These are phyloP conservation scores for Reinhardtius hippoglossoides DNA, from an alignment of 2,113 vertebrate genomes.

Conservation along the genomic window DNA sequence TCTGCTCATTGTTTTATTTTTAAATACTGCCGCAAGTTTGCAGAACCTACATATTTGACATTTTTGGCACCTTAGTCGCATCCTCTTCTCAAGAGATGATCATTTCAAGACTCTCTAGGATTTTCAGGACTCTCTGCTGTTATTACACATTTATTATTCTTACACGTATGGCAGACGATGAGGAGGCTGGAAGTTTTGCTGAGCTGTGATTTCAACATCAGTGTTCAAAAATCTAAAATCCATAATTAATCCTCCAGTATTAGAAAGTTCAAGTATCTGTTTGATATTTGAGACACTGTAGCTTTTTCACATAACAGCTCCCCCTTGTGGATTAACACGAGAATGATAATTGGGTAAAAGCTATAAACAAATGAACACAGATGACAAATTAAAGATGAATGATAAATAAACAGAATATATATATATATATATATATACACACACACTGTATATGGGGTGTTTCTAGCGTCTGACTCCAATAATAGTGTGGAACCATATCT, in stretches of 20 bases:
- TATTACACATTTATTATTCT: background rate
- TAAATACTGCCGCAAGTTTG: too few relatives aligned
- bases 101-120: too few relatives aligned
- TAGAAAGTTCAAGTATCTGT: background rate
- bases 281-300: background rate
- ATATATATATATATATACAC: background rate
- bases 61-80: too few relatives aligned
- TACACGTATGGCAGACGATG: background rate
- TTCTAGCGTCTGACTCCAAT: background rate
- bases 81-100: too few relatives aligned
- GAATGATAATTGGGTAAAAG: background rate
- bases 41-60: too few relatives aligned
- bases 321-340: constrained; percentile 47
- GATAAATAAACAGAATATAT: background rate
- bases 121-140: too few relatives aligned
- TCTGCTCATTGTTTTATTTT: too few relatives aligned
- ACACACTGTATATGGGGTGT: background rate
- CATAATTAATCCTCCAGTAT: too few relatives aligned
- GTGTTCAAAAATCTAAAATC: background rate
- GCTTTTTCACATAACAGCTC: constrained; percentile 34
- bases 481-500: constrained; percentile 13
- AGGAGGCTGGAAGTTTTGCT: background rate
- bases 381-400: background rate
- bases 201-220: background rate
- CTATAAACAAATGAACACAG: too few relatives aligned